phyloP scores from a whole-genome alignment of 2,113 vertebrate species.

The Eulemur rufifrons region DNA sequence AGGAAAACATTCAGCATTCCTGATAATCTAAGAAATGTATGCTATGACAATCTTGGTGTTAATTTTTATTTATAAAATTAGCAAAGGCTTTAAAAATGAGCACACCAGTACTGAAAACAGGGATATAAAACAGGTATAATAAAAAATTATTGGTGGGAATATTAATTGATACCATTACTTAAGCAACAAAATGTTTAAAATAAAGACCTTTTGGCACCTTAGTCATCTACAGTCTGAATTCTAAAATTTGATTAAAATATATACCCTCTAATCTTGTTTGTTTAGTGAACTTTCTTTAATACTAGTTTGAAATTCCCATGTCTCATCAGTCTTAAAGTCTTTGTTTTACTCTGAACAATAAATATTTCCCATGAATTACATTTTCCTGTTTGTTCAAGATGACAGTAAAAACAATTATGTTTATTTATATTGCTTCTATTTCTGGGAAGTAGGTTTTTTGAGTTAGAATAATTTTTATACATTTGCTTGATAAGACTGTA shows the following conservation, averaged over 20 bases:
- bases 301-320: conserved; percentile 25
- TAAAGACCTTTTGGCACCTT: background rate
- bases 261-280: background rate
- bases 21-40: background rate
- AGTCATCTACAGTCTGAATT: background rate
- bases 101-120: background rate
- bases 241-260: conserved; percentile 20
- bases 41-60: background rate
- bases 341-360: background rate
- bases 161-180: background rate
- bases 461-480: conserved; percentile 27
- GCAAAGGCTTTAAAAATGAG: background rate
- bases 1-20: background rate
- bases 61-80: conserved; percentile 25
- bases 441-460: background rate
- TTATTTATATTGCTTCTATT: conserved; percentile 26
- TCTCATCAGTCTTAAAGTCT: background rate
- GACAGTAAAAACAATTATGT: background rate
- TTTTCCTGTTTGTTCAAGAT: background rate
- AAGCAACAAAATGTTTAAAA: conserved; percentile 4
- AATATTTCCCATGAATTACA: background rate
- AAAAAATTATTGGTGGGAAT: background rate
- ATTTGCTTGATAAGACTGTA: background rate
- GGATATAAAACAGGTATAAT: background rate
- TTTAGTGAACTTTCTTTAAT: background rate